Evolutionary conservation across 1,140 invertebrate species (phyloP).

Genomic region (Drosophila ogumai): DNA sequence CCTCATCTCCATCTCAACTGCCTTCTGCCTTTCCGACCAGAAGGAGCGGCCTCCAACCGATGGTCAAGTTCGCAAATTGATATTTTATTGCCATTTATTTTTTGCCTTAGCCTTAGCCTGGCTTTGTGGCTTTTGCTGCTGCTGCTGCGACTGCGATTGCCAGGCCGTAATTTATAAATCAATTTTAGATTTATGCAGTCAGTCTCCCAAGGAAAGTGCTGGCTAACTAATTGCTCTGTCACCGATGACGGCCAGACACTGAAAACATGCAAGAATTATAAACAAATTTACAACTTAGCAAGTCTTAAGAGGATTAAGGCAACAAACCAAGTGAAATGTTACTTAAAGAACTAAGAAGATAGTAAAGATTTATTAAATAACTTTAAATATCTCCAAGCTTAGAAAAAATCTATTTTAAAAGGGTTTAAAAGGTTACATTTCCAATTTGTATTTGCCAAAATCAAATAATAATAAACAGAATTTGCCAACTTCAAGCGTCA

Average conservation of each 20-base stretch:
- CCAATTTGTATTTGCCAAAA: not conserved
- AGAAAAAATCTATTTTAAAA: too few species aligned
- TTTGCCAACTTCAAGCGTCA: not conserved
- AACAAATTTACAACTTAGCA: conserved; percentile 1
- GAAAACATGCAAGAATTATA: conserved; percentile 19
- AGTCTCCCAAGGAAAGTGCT: conserved; percentile 18
- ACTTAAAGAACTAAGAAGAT: not conserved
- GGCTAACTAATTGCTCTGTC: conserved; percentile 55
- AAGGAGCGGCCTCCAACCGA: conserved; percentile 3
- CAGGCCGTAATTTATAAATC: conserved; percentile 58
- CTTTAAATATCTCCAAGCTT: not conserved
- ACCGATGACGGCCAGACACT: conserved; percentile 18
- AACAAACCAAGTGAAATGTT: not conserved
- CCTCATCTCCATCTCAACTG: conserved; percentile 8
- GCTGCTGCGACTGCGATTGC: conserved; percentile 1
- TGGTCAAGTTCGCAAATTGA: conserved; percentile 63
- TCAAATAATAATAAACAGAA: not conserved
- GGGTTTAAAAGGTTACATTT: not conserved
- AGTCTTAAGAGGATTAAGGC: conserved; percentile 4
- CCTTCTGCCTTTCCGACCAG: not conserved
- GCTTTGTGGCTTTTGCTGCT: conserved; percentile 11
- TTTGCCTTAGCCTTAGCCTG: conserved; percentile 10
- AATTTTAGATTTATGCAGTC: conserved; percentile 44
- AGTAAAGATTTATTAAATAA: not conserved
- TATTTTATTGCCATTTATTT: conserved; percentile 67